A percentile compares a stretch with the other conserved stretches of the same genome.
Evolutionary conservation across 2,888 invertebrate species (phyloP).

Genomic region (Acleris literana): DNA sequence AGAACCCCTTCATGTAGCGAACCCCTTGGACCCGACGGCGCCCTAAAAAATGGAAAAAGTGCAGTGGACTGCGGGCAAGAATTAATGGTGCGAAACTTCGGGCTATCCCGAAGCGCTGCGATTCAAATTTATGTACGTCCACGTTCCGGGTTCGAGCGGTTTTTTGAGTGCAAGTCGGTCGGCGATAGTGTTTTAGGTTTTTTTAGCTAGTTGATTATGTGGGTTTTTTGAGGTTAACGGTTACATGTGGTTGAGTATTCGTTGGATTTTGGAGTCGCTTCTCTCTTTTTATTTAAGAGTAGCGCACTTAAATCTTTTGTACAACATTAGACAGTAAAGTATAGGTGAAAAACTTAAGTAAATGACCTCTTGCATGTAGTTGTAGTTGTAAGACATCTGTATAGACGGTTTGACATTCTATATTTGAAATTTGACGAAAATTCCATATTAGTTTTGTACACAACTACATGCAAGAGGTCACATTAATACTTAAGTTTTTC

Average conservation of each 20-base stretch:
- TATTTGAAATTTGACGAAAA: too few relatives aligned
- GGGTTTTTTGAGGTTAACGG: slow-evolving; percentile 5
- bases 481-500: too few relatives aligned
- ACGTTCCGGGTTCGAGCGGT: slow-evolving; percentile 45
- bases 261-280: not conserved
- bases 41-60: slow-evolving; percentile 59
- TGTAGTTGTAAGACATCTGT: too few relatives aligned
- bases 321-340: too few relatives aligned
- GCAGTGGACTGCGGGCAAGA: slow-evolving; percentile 74
- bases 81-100: slow-evolving; percentile 79
- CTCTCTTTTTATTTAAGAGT: too few relatives aligned
- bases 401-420: too few relatives aligned
- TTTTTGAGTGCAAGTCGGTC: slow-evolving; percentile 27
- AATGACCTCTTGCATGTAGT: too few relatives aligned
- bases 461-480: too few relatives aligned
- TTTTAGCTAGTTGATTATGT: slow-evolving; percentile 31
- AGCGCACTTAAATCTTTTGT: too few relatives aligned
- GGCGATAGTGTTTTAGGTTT: slow-evolving; percentile 26
- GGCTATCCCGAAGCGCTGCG: slow-evolving; percentile 50
- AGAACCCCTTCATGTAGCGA: not conserved
- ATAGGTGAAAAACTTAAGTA: too few relatives aligned
- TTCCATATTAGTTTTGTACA: too few relatives aligned
- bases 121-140: slow-evolving; percentile 70
- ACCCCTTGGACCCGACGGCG: slow-evolving; percentile 8
- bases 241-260: not conserved